Base-by-base conservation (phyloP, 2,113 vertebrate genomes). In the Notarius lentiginosus region DNA sequence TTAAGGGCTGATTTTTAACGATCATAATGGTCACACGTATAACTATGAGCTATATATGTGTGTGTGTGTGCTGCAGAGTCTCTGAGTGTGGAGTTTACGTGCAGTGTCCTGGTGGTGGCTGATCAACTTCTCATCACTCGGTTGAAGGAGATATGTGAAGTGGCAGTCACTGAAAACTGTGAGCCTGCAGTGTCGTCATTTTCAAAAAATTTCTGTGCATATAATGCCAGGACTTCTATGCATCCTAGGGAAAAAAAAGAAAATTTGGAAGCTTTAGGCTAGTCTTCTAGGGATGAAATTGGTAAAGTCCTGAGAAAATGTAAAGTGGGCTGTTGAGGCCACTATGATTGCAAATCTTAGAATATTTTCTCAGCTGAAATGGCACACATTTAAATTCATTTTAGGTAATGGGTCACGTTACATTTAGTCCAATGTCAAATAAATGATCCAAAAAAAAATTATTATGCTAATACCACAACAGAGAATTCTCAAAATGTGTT, bases 121-220 rank as follows among this genome's bases (percentile, higher is more conserved):
- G 98, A 99, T 92, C 98, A 99, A 79, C 95, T 99, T 80, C 96
- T 99, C 73, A 97, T 98, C 93, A 95, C 93, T 47, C 94, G 98
- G 53, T 93, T 99, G 61, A 99, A 99, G 93, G 97, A 99, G 92
- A 97, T 99, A 87, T 99, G 98, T 87, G 98, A 99, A 93, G 97
- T 98, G 58, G 94, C 94, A 90, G 96, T 99, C 94, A 96, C 97
- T 66, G 98, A 98, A 94, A 99, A 96, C 89, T 86, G 98, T 99
- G 93, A 86, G 97, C 94, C 60, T 27, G 51, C 20, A 17, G 22
- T 66, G 17, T 80, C 24, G 76, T 86, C 34, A 41, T 41, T 41
- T 41, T 41, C 2, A 41, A 3, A 41, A 41, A 41, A 41, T 2
- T 41, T 41, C 9, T 77, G 76, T 77, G 75, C 12, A 27, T 77